Percentiles rank a stretch among this genome's conserved stretches.
phyloP scores from a whole-genome alignment of 2,113 vertebrate species.

The Mesoclemmys tuberculata region DNA sequence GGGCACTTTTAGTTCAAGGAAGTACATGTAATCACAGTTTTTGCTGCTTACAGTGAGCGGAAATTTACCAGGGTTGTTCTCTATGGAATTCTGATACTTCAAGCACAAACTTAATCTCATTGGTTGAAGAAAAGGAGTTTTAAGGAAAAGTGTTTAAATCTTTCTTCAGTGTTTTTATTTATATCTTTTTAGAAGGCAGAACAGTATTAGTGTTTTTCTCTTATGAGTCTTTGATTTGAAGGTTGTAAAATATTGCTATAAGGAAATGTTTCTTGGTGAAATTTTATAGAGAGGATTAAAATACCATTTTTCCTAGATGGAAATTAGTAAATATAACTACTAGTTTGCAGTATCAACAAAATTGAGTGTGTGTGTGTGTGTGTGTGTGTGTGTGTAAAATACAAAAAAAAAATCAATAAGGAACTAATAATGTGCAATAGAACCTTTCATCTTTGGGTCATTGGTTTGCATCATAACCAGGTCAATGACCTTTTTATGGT shows the following conservation, averaged over 20 bases:
- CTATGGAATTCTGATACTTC: background rate
- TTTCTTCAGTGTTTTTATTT: background rate
- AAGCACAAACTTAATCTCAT: background rate
- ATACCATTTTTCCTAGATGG: background rate
- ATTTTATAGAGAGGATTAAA: background rate
- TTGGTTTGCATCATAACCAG: background rate
- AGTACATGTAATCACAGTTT: background rate
- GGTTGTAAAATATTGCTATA: background rate
- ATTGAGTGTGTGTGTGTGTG: no score
- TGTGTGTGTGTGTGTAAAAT: background rate
- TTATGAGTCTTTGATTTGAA: background rate
- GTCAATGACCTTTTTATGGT: background rate
- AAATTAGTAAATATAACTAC: background rate
- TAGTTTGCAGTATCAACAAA: background rate
- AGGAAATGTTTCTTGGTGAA: background rate
- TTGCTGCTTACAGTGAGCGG: background rate
- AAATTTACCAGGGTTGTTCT: background rate
- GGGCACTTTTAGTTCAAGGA: fast-evolving
- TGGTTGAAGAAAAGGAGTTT: background rate
- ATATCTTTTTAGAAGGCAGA: background rate
- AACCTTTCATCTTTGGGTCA: background rate
- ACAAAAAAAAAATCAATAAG: background rate
- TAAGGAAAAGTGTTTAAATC: background rate
- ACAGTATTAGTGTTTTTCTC: background rate
- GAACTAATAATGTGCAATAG: background rate